phyloP scores from a whole-genome alignment of 2,888 invertebrate genomes.

The Acanthosepion pharaonis region DNA sequence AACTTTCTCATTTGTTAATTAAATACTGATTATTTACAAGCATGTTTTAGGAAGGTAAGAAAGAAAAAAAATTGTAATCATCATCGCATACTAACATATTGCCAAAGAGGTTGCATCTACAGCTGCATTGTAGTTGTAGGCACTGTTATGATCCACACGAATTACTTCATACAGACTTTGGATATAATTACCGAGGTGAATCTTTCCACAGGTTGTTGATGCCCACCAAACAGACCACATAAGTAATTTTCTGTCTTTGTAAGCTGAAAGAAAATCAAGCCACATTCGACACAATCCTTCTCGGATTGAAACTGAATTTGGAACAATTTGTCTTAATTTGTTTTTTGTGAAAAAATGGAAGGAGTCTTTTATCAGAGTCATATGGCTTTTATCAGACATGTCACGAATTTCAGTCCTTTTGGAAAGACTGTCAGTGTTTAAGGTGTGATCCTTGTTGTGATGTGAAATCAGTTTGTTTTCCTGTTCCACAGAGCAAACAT shows the following conservation, averaged over 20 bases:
- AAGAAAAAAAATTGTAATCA: not conserved
- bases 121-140: constrained; percentile 82
- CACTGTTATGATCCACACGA: constrained; percentile 55
- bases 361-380: not conserved
- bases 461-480: not conserved
- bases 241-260: constrained; percentile 62
- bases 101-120: constrained; percentile 81
- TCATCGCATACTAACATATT: constrained; percentile 34
- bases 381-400: not conserved
- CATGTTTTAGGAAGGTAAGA: too few species aligned
- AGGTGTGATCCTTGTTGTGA: not conserved
- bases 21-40: too few species aligned
- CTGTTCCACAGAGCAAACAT: not conserved
- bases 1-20: too few species aligned
- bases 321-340: not conserved
- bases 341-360: not conserved
- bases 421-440: not conserved
- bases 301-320: not conserved
- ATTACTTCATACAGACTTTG: constrained; percentile 86
- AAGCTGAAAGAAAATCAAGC: not conserved
- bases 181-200: constrained; percentile 84
- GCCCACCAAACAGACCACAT: constrained; percentile 90
- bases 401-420: not conserved
- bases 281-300: constrained; percentile 33
- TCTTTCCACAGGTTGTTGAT: constrained; percentile 82